Evolutionary conservation across 2,113 vertebrate genomes (phyloP), one percentile per base, ranked within the genome.

Genomic region (Otis tarda): DNA sequence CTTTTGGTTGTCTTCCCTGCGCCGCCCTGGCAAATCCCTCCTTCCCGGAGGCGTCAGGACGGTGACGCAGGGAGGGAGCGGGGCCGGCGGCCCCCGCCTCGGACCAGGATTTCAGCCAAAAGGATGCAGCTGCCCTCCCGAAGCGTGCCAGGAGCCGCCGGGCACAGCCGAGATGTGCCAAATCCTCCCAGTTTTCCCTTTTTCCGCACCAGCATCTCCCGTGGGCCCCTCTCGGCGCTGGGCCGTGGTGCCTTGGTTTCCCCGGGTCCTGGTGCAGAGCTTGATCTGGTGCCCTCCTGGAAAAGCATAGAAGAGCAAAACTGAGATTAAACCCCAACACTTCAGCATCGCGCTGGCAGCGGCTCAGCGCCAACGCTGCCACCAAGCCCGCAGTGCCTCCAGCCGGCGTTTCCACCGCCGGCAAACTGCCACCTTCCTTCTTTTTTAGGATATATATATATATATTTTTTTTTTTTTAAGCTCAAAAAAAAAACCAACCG

Each of bases 201-300:
- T 33, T 21, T n/a, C 59, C 73, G 0, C 19, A 2, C 70, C 1
- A 0, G 6, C 7, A 4, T 31, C 67, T 13, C 61, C 56, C 49
- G 1, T 0, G 31, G 69, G 41, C 14, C 50, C 43, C 45, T 37
- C 69, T 14, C 4, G 1, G n/a, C 8, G 12, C 3, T 0, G 8
- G 50, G 89, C 75, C 5, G 7, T 3, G 11, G 53, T 87, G 82
- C 90, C 90, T 75, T 18, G 1, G 82, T 56, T 79, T 61, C 37
- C 57, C 85, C 5, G 2, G 1, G 16, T 52, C 70, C 22, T 1
- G 80, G 20, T 11, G 53, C 22, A 1, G 67, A 37, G 90, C 84
- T 33, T 3, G 37, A 12, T 78, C 11, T 7, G 76, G 55, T 55
- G 63, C 80, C 52, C 41, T 63, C 92, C 73, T 24, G 27, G 73